Conservation (phyloP, 1,140 invertebrate genomes). For the Bombus picipes region DNA sequence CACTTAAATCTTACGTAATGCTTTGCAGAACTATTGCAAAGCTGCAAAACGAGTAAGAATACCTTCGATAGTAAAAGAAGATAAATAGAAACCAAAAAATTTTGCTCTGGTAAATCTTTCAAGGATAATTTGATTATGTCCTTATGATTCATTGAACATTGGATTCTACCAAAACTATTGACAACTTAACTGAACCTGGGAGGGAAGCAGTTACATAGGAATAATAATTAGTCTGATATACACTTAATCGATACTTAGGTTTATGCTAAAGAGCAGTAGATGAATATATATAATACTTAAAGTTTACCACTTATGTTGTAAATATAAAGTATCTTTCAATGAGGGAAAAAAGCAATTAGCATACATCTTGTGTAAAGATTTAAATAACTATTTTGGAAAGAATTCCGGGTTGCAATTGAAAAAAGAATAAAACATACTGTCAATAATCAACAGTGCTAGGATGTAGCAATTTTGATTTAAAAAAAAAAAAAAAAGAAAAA, state of each 20-base stretch:
- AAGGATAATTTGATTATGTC: constrained; percentile 41
- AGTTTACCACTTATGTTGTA: constrained; percentile 17
- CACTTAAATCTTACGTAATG: constrained; percentile 40
- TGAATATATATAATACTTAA: constrained; percentile 33
- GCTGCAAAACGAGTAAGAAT: constrained; percentile 51
- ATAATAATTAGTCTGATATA: constrained; percentile 21
- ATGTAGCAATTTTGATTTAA: constrained; percentile 37
- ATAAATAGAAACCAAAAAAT: constrained; percentile 52
- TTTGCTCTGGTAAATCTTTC: background rate
- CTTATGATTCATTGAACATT: background rate
- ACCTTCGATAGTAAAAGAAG: constrained; percentile 50
- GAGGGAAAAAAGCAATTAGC: background rate
- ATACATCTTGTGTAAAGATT: constrained; percentile 20
- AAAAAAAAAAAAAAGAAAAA: constrained; percentile 1
- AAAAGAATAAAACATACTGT: constrained; percentile 34
- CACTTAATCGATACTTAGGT: constrained; percentile 27
- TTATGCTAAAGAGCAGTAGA: constrained; percentile 45
- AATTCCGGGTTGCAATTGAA: constrained; percentile 20
- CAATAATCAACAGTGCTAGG: constrained; percentile 11
- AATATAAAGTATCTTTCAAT: constrained; percentile 24
- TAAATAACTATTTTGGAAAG: constrained; percentile 32
- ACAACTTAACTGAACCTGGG: constrained; percentile 18
- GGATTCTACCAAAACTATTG: constrained; percentile 13
- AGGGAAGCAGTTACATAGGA: background rate
- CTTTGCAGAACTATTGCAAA: constrained; percentile 45